Conservation (phyloP, 2,888 invertebrate genomes). For the Athalia cordata region DNA sequence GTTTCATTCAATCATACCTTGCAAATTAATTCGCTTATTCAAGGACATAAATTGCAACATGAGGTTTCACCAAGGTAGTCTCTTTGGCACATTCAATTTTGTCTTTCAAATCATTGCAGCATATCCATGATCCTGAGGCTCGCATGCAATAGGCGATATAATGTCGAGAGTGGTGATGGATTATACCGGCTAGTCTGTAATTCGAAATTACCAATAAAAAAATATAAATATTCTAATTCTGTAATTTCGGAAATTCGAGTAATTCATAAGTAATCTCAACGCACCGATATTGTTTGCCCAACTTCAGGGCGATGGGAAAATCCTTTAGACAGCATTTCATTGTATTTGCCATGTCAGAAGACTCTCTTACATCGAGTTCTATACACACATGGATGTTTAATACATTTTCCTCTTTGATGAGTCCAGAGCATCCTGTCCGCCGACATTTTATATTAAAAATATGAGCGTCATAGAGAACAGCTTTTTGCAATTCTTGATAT, state of each 20-base stretch:
- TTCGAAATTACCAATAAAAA: slow-evolving; percentile 1
- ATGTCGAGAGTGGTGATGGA: slow-evolving; percentile 1
- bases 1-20: background rate
- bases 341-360: slow-evolving; percentile 12
- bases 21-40: slow-evolving; percentile 12
- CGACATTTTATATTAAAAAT: slow-evolving; percentile 5
- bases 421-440: slow-evolving; percentile 12
- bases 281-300: slow-evolving; percentile 23
- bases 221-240: slow-evolving; percentile 8
- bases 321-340: slow-evolving; percentile 8
- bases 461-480: slow-evolving; percentile 10
- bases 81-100: slow-evolving; percentile 9
- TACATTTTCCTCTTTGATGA: slow-evolving; percentile 2
- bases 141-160: slow-evolving; percentile 25
- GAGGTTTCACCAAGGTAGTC: slow-evolving; percentile 14
- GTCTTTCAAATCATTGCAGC: slow-evolving; percentile 14
- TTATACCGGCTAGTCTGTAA: slow-evolving; percentile 25
- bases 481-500: slow-evolving; percentile 20
- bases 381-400: slow-evolving; percentile 24
- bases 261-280: slow-evolving; percentile 1
- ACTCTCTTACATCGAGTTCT: slow-evolving; percentile 26
- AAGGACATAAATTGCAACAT: slow-evolving; percentile 15
- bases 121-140: slow-evolving; percentile 17
- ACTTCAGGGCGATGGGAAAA: slow-evolving; percentile 18
- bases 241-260: slow-evolving; percentile 1